Conservation (phyloP, 2,888 invertebrate genomes). For the Elegia similella region DNA sequence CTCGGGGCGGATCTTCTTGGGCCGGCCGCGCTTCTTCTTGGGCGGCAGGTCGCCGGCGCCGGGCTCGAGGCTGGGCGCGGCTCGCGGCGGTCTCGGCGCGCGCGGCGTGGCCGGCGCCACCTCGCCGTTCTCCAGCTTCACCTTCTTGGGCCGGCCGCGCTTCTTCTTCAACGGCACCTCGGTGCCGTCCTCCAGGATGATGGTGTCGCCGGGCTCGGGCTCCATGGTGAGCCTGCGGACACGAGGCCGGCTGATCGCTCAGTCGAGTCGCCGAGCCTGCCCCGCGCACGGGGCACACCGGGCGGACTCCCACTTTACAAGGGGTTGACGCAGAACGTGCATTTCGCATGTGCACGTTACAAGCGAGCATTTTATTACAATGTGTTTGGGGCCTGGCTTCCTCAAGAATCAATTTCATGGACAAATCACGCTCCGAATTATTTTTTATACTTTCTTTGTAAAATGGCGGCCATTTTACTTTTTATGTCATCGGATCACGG, state of each 20-base stretch:
- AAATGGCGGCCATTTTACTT: no score
- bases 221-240: constrained; percentile 74
- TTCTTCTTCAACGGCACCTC: constrained; percentile 91
- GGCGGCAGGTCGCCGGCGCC: constrained; percentile 79
- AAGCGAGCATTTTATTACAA: no score
- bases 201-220: constrained; percentile 77
- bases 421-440: no score
- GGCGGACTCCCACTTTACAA: background rate
- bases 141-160: constrained; percentile 94
- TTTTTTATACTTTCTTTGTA: no score
- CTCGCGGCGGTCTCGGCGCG: constrained; percentile 61
- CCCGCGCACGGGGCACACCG: background rate
- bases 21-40: constrained; percentile 93
- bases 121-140: constrained; percentile 85
- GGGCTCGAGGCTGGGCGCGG: constrained; percentile 47
- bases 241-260: constrained; percentile 20
- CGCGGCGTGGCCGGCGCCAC: constrained; percentile 81
- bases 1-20: constrained; percentile 90
- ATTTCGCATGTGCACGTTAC: background rate
- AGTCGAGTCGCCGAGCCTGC: constrained; percentile 2
- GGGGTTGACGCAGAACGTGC: background rate
- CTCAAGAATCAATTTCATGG: no score
- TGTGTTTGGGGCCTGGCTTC: no score
- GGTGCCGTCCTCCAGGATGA: constrained; percentile 83
- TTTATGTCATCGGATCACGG: no score